A percentile compares a stretch with the other conserved stretches of the same genome.
These are phyloP conservation scores for Morone saxatilis DNA, from an alignment of 2,113 vertebrate species.

Conservation along the genomic window DNA sequence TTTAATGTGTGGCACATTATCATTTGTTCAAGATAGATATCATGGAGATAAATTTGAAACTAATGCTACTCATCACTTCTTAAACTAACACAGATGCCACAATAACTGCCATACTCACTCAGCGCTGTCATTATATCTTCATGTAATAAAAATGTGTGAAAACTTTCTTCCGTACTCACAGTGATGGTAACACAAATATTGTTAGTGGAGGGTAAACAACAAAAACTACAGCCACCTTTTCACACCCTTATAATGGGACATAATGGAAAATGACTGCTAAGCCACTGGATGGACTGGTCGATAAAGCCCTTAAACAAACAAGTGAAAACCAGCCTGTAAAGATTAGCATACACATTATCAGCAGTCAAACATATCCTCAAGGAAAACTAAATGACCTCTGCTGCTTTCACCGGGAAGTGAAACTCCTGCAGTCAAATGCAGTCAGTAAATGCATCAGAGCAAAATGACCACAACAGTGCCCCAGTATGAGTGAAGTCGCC, in stretches of 20 bases:
- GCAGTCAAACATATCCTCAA: background rate
- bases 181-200: too few relatives aligned
- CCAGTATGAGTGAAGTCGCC: background rate
- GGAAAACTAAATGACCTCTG: conserved; percentile 29
- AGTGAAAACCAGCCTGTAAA: conserved; percentile 5
- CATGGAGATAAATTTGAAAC: background rate
- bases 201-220: background rate
- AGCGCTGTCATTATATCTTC: background rate
- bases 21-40: background rate
- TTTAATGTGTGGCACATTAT: background rate
- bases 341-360: background rate
- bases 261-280: background rate
- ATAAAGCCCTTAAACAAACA: conserved; percentile 1
- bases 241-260: too few relatives aligned
- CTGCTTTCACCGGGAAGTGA: conserved; percentile 27
- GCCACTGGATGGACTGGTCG: background rate
- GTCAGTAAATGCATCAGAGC: conserved; percentile 1
- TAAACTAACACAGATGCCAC: background rate
- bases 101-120: background rate
- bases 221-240: background rate
- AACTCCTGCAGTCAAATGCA: conserved; percentile 3
- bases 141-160: too few relatives aligned
- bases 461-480: conserved; percentile 6
- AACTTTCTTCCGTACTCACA: too few relatives aligned
- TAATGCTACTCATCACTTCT: background rate